Evolutionary conservation across 2,113 vertebrate species (phyloP), one percentile per base, ranked within the genome.

Genomic region (Xerus inauris): DNA sequence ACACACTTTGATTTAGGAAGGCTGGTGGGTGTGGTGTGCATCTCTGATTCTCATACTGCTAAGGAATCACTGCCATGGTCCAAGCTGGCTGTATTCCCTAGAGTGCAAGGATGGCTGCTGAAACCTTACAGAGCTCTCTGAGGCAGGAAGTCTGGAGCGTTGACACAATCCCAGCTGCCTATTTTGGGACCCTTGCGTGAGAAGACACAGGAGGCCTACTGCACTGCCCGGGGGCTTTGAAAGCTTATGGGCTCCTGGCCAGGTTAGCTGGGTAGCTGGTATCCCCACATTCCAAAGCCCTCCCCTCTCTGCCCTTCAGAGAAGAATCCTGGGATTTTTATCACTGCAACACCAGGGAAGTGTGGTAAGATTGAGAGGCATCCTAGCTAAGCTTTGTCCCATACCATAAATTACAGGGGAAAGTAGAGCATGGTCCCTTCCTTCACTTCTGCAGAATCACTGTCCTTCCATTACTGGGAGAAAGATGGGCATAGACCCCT

Each of bases 201-300:
- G 77, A 97, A 94, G 76, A 32, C 85, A 11, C 49, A 71, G 72
- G 51, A 91, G 47, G 32, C 59, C 81, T 83, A 1, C 16, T 95
- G 59, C 62, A 79, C 51, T 92, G 65, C 77, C 89, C 88, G 28
- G 69, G 54, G 94, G 26, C 38, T 92, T 92, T 94, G 76, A 96
- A 95, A 82, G 62, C 45, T 85, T 84, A 77, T 96, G 77, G 97
- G 62, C 92, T 96, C 88, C 47, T 88, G 62, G 93, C 88, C 97
- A 96, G 95, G n/a, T 51, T 65, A 67, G 24, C 69, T 94, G 72
- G 75, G 54, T 96, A 64, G 79, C 81, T 92, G 88, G 81, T 95
- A 86, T 96, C 85, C 65, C 81, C 85, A 90, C 72, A 92, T 97
- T 97, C 91, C 94, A 95, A 73, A 95, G 54, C 76, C 38, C 76